Evolutionary conservation across 2,113 vertebrate species (phyloP).

Genomic region (Sebastes fasciatus): DNA sequence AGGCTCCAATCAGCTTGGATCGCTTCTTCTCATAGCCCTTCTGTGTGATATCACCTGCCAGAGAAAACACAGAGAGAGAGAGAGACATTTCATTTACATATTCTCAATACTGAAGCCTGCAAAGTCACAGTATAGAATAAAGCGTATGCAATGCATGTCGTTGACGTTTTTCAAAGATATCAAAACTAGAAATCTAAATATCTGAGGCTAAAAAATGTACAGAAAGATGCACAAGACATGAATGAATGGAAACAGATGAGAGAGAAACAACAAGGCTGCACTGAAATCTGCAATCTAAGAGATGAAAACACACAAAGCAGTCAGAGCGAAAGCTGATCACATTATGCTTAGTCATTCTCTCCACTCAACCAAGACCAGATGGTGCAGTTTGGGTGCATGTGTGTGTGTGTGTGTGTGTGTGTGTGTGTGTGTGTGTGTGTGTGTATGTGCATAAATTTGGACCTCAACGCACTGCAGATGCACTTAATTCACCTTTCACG

Average conservation of each 20-base stretch:
- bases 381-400: not conserved
- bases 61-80: conserved; percentile 9
- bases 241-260: not conserved
- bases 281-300: not conserved
- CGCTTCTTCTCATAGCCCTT: conserved; percentile 83
- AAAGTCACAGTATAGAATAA: no score
- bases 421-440: not conserved
- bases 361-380: conserved; percentile 41
- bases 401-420: not conserved
- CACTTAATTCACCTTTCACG: conserved; percentile 33
- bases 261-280: not conserved
- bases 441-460: not conserved
- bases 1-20: conserved; percentile 79
- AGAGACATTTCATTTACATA: not conserved
- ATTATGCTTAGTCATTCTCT: conserved; percentile 12
- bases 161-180: no score
- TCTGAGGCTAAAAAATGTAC: accelerated
- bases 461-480: conserved; percentile 17
- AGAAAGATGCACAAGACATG: not conserved
- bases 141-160: not conserved
- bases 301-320: not conserved
- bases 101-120: not conserved
- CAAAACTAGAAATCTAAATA: not conserved
- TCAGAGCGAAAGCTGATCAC: not conserved
- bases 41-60: conserved; percentile 81